Evolutionary conservation across 2,113 vertebrate species (phyloP).

Genomic region (Merops nubicus): DNA sequence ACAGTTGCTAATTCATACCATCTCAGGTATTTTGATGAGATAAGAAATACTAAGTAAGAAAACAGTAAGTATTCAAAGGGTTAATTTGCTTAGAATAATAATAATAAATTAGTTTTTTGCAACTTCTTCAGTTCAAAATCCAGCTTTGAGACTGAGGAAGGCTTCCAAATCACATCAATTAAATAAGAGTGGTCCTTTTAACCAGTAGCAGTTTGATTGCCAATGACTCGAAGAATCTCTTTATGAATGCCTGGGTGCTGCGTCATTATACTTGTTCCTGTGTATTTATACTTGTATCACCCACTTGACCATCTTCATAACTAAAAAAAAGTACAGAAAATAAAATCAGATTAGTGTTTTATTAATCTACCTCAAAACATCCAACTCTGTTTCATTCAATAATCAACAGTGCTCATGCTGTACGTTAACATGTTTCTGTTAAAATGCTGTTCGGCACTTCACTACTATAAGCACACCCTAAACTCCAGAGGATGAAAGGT

Average conservation of each 20-base stretch:
- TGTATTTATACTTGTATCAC: conserved; percentile 89
- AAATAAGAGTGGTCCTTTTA: conserved; percentile 75
- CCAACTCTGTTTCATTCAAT: neutral
- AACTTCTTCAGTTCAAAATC: conserved; percentile 86
- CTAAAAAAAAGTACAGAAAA: conserved; percentile 72
- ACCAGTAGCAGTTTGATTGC: conserved; percentile 91
- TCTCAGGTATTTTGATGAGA: conserved; percentile 72
- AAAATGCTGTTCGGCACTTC: neutral
- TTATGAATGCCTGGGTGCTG: conserved; percentile 85
- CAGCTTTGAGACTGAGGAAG: conserved; percentile 86
- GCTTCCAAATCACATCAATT: conserved; percentile 67
- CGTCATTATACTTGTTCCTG: too few species aligned
- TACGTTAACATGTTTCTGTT: neutral
- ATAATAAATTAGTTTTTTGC: conserved; percentile 75
- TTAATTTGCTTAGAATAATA: conserved; percentile 77
- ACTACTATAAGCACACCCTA: neutral
- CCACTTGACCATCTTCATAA: conserved; percentile 91
- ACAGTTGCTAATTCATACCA: conserved; percentile 72
- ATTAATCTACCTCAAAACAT: neutral
- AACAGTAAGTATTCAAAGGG: conserved; percentile 82
- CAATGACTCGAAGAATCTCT: conserved; percentile 91
- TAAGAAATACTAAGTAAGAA: conserved; percentile 82
- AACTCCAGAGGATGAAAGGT: neutral
- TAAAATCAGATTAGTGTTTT: neutral
- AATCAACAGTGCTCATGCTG: neutral